Evolutionary conservation across 2,113 vertebrate genomes (phyloP).

Genomic region (Crotalus horridus): DNA sequence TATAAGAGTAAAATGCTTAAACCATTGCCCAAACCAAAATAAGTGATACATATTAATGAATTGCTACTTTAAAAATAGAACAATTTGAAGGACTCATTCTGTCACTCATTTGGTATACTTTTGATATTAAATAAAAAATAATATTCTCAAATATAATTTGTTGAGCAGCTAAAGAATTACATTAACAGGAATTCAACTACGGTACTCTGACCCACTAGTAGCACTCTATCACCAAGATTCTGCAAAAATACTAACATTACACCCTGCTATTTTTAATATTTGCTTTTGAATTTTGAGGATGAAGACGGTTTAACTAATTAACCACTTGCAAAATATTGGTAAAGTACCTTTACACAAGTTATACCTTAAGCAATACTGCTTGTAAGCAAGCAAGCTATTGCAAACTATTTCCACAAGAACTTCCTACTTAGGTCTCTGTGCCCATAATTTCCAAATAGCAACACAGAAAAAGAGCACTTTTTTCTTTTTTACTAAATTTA

Average conservation of each 20-base stretch:
- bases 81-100: conserved; percentile 35
- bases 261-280: neutral
- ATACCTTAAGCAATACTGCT: neutral
- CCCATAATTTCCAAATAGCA: neutral
- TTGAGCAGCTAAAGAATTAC: neutral
- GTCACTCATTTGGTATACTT: conserved; percentile 36
- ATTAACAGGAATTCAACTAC: neutral
- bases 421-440: neutral
- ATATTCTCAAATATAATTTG: conserved; percentile 25
- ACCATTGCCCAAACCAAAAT: conserved; percentile 41
- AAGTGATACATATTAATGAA: conserved; percentile 42
- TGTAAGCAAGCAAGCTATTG: neutral
- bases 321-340: conserved; percentile 4
- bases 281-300: neutral
- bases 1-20: conserved; percentile 40
- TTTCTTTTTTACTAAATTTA: neutral
- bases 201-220: neutral
- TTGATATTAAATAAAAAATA: conserved; percentile 27
- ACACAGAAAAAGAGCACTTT: neutral
- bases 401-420: neutral
- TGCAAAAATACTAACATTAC: neutral
- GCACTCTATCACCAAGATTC: neutral
- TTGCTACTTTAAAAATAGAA: conserved; percentile 57
- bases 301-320: neutral
- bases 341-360: conserved; percentile 7